Base-by-base conservation (phyloP, 2,113 vertebrate genomes). In the Theristicus caerulescens region DNA sequence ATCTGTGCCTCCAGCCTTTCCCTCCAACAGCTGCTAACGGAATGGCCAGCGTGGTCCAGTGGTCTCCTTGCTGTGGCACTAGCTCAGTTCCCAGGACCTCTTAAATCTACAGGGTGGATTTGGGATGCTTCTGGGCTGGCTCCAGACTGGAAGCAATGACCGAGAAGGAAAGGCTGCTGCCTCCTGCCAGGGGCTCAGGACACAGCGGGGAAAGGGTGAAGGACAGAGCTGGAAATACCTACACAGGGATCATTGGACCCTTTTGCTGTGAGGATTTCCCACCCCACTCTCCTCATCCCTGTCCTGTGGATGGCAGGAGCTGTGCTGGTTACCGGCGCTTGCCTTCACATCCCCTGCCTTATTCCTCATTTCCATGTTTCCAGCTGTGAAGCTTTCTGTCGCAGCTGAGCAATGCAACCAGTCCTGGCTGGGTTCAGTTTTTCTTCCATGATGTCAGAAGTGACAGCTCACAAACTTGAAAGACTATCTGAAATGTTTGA, bases 321-420 rank as follows among this genome's bases (percentile, higher is more conserved):
- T n/a, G 67, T 27, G 58, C 82, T 52, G 52, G 32, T 32, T n/a
- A 8, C 36, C 1, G 0, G 29, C 1, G 1, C 52, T 22, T 34
- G 44, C 67, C 19, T 26, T 34, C 5, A 1, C 80, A 46, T 25
- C 40, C 65, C 36, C 26, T 40, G 34, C 10, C 17, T 61, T 11
- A 2, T 58, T 22, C 52, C 40, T 51, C 4, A 0, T 16, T 38
- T 29, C 26, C 44, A 6, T 16, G 0, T 19, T 47, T 52, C 59
- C 57, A 16, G 54, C 70, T 42, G 42, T n/a, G 67, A 29, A 69
- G n/a, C 9, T 38, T 66, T 71, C 52, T 66, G 32, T 44, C 1
- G 0, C 55, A 65, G 61, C 34, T 2, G 6, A 83, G 31, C 65
- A 59, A 38, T 7, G 31, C 4, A 3, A 20, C 38, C 1, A 0